phyloP scores from a whole-genome alignment of 2,113 vertebrate species.

The Callorhinus ursinus region DNA sequence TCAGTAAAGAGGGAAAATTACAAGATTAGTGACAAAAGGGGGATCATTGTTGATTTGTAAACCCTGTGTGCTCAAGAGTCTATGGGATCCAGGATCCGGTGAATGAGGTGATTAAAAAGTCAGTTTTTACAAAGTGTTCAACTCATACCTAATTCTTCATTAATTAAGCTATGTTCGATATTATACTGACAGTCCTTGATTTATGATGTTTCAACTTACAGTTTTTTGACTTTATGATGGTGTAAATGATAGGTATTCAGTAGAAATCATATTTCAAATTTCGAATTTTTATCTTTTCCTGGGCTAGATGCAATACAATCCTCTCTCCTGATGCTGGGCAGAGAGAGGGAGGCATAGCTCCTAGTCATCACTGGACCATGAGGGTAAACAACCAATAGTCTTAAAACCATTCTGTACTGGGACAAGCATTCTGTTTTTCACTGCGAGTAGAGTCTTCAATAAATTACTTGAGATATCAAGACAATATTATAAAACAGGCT shows the following conservation, averaged over 20 bases:
- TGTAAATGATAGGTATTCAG: neutral
- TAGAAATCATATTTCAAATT: neutral
- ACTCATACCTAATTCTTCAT: neutral
- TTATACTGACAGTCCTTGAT: neutral
- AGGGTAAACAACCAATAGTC: neutral
- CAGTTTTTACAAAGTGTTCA: neutral
- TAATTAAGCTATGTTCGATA: neutral
- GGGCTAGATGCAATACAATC: neutral
- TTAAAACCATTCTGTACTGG: neutral
- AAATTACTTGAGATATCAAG: neutral
- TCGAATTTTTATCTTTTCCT: neutral
- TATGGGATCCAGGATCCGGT: neutral
- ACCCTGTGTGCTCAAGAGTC: neutral
- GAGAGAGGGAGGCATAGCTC: no score
- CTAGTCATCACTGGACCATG: neutral
- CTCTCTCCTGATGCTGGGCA: neutral
- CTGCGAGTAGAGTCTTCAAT: neutral
- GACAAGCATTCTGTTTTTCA: neutral
- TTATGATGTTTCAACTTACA: neutral
- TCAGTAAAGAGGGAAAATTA: neutral
- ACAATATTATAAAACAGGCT: neutral
- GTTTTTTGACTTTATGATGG: neutral
- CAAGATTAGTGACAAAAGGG: neutral
- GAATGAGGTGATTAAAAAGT: neutral
- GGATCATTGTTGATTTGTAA: neutral